Evolutionary conservation across 2,888 invertebrate species (phyloP).

Genomic region (Drosophila atripex): DNA sequence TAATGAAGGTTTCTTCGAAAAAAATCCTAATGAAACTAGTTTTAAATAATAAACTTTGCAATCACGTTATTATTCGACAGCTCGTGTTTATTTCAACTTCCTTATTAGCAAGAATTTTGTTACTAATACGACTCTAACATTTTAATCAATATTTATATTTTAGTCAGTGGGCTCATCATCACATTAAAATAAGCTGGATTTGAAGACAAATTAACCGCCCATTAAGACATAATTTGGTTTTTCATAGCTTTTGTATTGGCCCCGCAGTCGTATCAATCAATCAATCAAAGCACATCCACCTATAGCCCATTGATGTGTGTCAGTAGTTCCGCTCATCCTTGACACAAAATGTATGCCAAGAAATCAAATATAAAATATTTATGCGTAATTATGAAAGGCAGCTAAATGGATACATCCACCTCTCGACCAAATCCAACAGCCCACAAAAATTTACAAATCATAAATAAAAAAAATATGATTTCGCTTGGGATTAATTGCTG

Average conservation of each 20-base stretch:
- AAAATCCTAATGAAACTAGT: background rate
- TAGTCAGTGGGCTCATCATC: background rate
- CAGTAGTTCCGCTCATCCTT: constrained; percentile 70
- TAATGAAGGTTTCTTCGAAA: background rate
- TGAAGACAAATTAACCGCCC: constrained; percentile 39
- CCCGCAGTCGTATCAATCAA: constrained; percentile 48
- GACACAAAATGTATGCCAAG: constrained; percentile 57
- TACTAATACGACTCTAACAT: background rate
- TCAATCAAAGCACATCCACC: constrained; percentile 59
- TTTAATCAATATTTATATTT: background rate
- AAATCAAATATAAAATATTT: constrained; percentile 34
- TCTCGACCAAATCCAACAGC: constrained; percentile 30
- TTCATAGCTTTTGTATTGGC: constrained; percentile 23
- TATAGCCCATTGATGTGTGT: constrained; percentile 40
- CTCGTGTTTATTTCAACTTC: background rate
- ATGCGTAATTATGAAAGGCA: constrained; percentile 61
- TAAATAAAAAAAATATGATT: constrained; percentile 22
- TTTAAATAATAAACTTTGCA: background rate
- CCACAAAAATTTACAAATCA: constrained; percentile 31
- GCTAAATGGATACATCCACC: constrained; percentile 42
- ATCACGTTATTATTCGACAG: no score
- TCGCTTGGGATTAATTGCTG: constrained; percentile 53
- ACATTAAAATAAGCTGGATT: constrained; percentile 4
- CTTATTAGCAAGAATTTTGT: background rate
- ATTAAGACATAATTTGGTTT: constrained; percentile 45